Evolutionary conservation across 2,113 vertebrate species (phyloP), one percentile per base, ranked within the genome.

Genomic region (Hemibagrus wyckioides): DNA sequence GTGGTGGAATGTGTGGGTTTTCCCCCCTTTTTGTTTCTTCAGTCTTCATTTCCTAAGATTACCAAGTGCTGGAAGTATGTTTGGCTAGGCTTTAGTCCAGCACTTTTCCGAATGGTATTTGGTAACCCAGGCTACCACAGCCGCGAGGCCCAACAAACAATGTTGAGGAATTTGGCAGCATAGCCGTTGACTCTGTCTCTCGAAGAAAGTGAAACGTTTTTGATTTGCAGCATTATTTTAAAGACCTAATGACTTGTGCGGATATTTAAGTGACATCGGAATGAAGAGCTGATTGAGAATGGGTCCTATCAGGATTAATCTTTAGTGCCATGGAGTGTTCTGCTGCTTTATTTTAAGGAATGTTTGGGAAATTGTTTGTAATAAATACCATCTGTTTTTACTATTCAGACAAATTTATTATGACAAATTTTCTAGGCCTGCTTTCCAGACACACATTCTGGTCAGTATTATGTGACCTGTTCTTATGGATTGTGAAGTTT

Each of bases 131-230:
- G 91, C 91, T 93, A 90, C 90, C 63, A 86, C 83, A 86, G 65
- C 92, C 90, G 84, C 87, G 85, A 94, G 89, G 87, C 86, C 90
- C 92, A 93, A 94, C 93, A 94, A 94, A 93, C 91, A 93, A 86
- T 56, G 61, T 67, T 71, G 73, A 92, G 93, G 93, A 94, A 94
- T 94, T 93, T 94, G 92, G 91, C 92, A 89, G 84, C 71, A 76
- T 91, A 90, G 90, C 85, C 30, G 85, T 92, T 91, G 92, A 89
- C 89, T 90, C 91, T 80, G 86, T 89, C 84, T 91, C 50, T 80
- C 75, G 87, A 63, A 77, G 83, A 89, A 85, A 48, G 88, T 75
- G 80, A 84, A 88, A 44, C 86, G 59, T 90, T 90, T 84, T 69
- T 91, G 90, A 91, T 85, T 87, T 67, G 50, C 67, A 82, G 75